Evolutionary conservation across 2,797 vertebrate species (phyloP), one percentile per base, ranked within the genome.

Genomic region (Poeciliopsis gracilis): DNA sequence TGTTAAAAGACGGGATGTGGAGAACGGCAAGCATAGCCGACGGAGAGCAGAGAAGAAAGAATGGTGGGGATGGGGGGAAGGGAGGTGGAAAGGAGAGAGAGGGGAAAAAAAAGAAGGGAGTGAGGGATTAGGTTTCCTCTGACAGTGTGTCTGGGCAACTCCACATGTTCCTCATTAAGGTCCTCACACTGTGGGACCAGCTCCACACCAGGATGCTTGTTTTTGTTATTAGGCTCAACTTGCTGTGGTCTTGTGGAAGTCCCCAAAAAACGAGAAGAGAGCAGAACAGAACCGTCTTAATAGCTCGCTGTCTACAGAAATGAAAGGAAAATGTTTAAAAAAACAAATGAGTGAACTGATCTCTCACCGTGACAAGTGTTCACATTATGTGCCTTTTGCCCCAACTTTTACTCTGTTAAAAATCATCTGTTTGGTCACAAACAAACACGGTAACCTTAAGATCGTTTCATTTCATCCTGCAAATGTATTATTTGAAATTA

Each of bases 121-220:
- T 83, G 83, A 90, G 89, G 91, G 93, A 95, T 96, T 95, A 93
- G 92, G 94, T 96, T 96, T 96, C 96, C 93, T 92, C 93, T 95
- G 94, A 95, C 95, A 95, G 93, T 93, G 94, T 94, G 95, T 95
- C 95, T 96, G 93, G 94, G 93, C 93, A 91, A 91, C 94, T 89
- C 94, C 95, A 96, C 95, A 95, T 96, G 96, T 95, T 96, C 88
- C 93, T 95, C 95, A 96, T 96, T 96, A 96, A 92, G 90, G 89
- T 94, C 92, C 95, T 95, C 94, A 95, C 95, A 95, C 94, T 93
- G 95, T 91, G 91, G 94, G 94, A 91, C 90, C 90, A 93, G 94
- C 90, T 94, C 93, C 94, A 93, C 94, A 95, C 94, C 92, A 38
- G 87, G 90, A 94, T 93, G 95, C 94, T 95, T 96, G 95, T 95